These are phyloP conservation scores for Leptopilina myrica DNA, from an alignment of 2,888 invertebrate genomes.

Conservation along the genomic window DNA sequence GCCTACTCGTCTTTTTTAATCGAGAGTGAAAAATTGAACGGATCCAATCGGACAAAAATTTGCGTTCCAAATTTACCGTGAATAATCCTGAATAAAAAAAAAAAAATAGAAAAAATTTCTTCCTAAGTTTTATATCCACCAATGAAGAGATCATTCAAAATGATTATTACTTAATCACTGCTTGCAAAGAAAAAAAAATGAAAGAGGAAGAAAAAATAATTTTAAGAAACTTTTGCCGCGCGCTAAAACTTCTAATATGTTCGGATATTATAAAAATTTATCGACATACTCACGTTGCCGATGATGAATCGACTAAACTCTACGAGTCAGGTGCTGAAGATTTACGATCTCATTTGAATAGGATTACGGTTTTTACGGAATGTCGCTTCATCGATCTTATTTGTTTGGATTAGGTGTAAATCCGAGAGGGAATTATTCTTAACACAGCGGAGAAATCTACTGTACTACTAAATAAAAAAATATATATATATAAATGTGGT, in stretches of 20 bases:
- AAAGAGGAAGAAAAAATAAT: not conserved
- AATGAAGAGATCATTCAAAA: conserved; percentile 34
- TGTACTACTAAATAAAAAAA: not conserved
- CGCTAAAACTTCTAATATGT: conserved; percentile 33
- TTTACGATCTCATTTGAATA: conserved; percentile 31
- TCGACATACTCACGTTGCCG: not conserved
- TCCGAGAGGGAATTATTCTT: conserved; percentile 4
- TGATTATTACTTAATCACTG: conserved; percentile 23
- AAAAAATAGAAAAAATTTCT: not conserved
- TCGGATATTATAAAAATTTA: not conserved
- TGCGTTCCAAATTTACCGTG: conserved; percentile 19
- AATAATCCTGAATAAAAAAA: not conserved
- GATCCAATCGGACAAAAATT: conserved; percentile 21
- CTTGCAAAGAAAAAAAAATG: not conserved
- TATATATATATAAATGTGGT: no score
- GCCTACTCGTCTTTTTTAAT: conserved; percentile 41
- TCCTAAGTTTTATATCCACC: conserved; percentile 2
- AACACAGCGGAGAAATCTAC: not conserved
- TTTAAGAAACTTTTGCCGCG: conserved; percentile 10
- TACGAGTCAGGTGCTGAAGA: conserved; percentile 10
- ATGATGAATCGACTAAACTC: conserved; percentile 23
- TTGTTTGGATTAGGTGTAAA: conserved; percentile 3
- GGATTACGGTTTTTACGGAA: conserved; percentile 2
- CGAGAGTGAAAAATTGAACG: conserved; percentile 29
- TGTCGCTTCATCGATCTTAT: conserved; percentile 11